Conservation (phyloP, 2,113 vertebrate genomes). For the Hippocampus abdominalis region DNA sequence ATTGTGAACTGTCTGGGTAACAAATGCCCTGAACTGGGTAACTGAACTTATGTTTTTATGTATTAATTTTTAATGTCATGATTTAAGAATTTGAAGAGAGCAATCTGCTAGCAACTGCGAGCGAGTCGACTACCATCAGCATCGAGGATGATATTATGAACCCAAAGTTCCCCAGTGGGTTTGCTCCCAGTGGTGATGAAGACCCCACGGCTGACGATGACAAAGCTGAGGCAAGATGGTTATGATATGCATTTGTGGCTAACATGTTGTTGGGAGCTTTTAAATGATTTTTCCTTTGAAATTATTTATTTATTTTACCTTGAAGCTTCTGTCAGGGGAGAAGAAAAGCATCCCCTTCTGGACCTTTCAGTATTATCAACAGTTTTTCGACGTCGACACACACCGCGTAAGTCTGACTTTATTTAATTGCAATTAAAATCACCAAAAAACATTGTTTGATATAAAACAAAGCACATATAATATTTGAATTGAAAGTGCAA, state of each 20-base stretch:
- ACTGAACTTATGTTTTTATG: neutral
- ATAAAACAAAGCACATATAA: neutral
- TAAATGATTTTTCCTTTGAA: too few species aligned
- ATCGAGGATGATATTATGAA: constrained; percentile 74
- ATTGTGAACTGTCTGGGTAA: neutral
- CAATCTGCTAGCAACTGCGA: constrained; percentile 68
- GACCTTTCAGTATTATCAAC: constrained; percentile 97
- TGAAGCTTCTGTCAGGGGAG: constrained; percentile 84
- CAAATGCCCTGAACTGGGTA: neutral
- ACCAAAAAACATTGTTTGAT: neutral
- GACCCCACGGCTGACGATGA: constrained; percentile 74
- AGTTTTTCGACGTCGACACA: constrained; percentile 91
- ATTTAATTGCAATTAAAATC: neutral
- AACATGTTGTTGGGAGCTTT: neutral
- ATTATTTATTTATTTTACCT: neutral
- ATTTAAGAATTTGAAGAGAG: constrained; percentile 84
- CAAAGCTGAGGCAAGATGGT: constrained; percentile 75
- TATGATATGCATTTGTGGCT: neutral
- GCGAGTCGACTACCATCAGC: constrained; percentile 78
- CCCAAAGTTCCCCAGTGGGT: constrained; percentile 56
- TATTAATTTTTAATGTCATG: neutral
- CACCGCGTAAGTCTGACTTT: constrained; percentile 76
- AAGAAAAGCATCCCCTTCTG: constrained; percentile 91
- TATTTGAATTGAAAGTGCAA: neutral
- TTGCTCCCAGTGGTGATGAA: constrained; percentile 68